Conservation (phyloP, 2,113 vertebrate genomes). For the Rhea pennata region DNA sequence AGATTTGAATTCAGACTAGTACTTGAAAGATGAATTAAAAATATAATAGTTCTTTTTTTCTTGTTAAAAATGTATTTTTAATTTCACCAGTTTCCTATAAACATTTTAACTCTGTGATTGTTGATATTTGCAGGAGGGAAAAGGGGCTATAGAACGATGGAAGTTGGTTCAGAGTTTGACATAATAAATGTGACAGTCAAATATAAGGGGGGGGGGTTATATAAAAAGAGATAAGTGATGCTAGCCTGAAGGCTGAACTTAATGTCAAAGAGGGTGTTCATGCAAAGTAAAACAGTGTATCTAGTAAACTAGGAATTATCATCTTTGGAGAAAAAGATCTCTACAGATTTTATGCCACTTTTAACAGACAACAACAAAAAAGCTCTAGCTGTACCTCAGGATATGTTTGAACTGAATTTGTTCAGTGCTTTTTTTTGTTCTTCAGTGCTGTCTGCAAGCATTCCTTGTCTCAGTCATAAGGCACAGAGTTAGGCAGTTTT, state of each 20-base stretch:
- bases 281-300: constrained; percentile 67
- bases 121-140: not conserved
- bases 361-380: constrained; percentile 71
- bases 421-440: constrained; percentile 66
- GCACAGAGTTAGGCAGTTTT: constrained; percentile 60
- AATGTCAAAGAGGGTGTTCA: constrained; percentile 63
- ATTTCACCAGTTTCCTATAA: constrained; percentile 1
- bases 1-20: not conserved
- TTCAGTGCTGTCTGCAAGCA: constrained; percentile 63
- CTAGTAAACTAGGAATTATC: constrained; percentile 62
- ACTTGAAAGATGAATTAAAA: not conserved
- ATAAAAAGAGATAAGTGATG: constrained; percentile 40
- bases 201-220: constrained; percentile 44
- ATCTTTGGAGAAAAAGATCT: constrained; percentile 62
- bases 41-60: not conserved
- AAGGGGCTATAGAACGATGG: not conserved
- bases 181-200: constrained; percentile 46
- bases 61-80: not conserved
- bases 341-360: constrained; percentile 73
- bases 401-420: constrained; percentile 79
- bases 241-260: constrained; percentile 56
- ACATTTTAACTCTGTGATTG: not conserved
- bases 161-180: constrained; percentile 23
- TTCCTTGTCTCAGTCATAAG: constrained; percentile 58
- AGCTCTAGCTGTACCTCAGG: constrained; percentile 65